Evolutionary conservation across 2,113 vertebrate species (phyloP).

Genomic region (Pachyramphus minor): DNA sequence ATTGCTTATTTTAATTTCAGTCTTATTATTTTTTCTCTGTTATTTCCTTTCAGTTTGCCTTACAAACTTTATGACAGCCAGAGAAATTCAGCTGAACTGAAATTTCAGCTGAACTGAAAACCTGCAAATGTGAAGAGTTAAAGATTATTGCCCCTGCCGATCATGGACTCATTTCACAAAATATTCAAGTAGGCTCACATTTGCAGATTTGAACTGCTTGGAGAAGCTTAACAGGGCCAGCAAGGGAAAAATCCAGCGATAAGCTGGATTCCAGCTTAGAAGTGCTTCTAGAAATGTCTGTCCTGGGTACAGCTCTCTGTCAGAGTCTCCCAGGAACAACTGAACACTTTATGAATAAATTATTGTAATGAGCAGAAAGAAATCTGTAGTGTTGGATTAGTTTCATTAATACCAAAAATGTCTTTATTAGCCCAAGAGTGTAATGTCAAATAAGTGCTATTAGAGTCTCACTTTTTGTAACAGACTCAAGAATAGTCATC

Average conservation of each 20-base stretch:
- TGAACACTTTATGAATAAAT: not conserved
- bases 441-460: not conserved
- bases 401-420: not conserved
- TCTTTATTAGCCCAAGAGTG: not conserved
- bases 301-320: not conserved
- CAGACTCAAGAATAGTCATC: not conserved
- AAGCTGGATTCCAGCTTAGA: not conserved
- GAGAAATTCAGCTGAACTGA: not conserved
- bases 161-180: not conserved
- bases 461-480: not conserved
- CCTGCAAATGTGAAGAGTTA: not conserved
- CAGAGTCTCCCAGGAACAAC: not conserved
- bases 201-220: not conserved
- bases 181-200: not conserved
- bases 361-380: not conserved
- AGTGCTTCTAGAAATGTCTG: not conserved
- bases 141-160: not conserved
- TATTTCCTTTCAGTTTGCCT: not conserved
- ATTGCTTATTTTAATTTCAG: not conserved
- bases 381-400: not conserved
- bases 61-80: not conserved
- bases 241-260: not conserved
- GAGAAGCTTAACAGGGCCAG: not conserved
- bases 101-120: not conserved
- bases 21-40: not conserved